phyloP scores from a whole-genome alignment of 2,888 invertebrate genomes.

The Cyaniris semiargus region DNA sequence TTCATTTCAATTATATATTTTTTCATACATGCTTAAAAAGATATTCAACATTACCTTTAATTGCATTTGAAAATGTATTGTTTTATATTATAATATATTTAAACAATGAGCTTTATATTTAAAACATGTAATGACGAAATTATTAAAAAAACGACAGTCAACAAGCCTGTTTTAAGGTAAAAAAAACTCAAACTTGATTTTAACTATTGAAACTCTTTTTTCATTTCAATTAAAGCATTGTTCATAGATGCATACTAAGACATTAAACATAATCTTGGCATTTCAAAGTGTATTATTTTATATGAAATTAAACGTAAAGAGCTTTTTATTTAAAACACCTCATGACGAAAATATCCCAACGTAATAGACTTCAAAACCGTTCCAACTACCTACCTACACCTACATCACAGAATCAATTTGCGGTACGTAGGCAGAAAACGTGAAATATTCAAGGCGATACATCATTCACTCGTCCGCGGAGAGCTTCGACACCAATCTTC shows the following conservation, averaged over 20 bases:
- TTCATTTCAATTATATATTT: too few species aligned
- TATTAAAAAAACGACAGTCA: too few species aligned
- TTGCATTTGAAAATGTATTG: not conserved
- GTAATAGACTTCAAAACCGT: not conserved
- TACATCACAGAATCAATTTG: slow-evolving; percentile 62
- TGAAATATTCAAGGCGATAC: slow-evolving; percentile 75
- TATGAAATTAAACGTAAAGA: too few species aligned
- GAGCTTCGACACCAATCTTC: slow-evolving; percentile 80
- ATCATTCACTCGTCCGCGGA: slow-evolving; percentile 79
- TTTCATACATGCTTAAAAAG: not conserved
- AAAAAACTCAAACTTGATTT: too few species aligned
- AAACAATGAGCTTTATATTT: too few species aligned
- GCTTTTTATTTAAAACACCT: too few species aligned
- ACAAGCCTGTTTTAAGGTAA: too few species aligned
- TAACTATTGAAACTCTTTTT: too few species aligned
- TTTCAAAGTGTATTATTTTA: not conserved
- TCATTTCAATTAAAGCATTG: too few species aligned
- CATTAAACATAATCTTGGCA: not conserved
- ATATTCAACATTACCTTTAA: not conserved
- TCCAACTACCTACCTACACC: not conserved
- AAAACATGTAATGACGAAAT: not conserved
- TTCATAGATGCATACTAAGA: not conserved
- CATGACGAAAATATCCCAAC: not conserved
- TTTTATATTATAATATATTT: too few species aligned
- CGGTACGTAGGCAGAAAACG: slow-evolving; percentile 71